Evolutionary conservation across 2,113 vertebrate genomes (phyloP).

Genomic region (Corythaeola cristata): DNA sequence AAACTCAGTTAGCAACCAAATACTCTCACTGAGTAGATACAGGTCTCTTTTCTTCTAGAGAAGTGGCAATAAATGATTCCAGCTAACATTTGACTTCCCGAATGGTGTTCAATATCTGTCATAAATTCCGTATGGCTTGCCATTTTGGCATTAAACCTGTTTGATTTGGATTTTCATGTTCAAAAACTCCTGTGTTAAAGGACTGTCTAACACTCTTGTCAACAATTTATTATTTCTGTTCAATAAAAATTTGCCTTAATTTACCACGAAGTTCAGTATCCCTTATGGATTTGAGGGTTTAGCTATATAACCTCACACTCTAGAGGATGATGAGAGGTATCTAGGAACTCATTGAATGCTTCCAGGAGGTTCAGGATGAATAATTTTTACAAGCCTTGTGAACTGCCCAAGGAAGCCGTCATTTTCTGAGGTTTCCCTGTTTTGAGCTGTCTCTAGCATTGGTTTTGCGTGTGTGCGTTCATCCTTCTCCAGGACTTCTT

Average conservation of each 20-base stretch:
- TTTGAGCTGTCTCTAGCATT: neutral
- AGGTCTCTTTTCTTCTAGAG: neutral
- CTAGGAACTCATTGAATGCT: neutral
- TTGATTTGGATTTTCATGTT: slow-evolving; percentile 60
- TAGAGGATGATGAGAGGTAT: neutral
- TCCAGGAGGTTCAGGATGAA: neutral
- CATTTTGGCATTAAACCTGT: slow-evolving; percentile 47
- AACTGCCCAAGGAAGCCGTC: neutral
- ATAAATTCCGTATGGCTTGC: slow-evolving; percentile 55
- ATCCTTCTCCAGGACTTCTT: neutral
- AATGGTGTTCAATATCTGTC: slow-evolving; percentile 50
- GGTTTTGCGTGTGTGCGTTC: neutral
- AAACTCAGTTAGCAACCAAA: neutral
- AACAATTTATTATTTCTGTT: slow-evolving; percentile 57
- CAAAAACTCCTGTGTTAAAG: slow-evolving; percentile 58
- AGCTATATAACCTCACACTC: neutral
- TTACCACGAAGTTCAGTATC: slow-evolving; percentile 5
- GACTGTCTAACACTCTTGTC: slow-evolving; percentile 55
- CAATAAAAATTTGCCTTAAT: slow-evolving; percentile 44
- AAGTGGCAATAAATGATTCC: slow-evolving; percentile 29
- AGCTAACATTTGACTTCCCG: slow-evolving; percentile 37
- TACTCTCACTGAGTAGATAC: neutral
- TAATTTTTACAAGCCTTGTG: neutral
- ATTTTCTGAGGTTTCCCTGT: neutral
- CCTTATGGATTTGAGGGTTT: slow-evolving; percentile 23